phyloP scores from a whole-genome alignment of 2,797 vertebrate species.

The Lepus oiostolus region DNA sequence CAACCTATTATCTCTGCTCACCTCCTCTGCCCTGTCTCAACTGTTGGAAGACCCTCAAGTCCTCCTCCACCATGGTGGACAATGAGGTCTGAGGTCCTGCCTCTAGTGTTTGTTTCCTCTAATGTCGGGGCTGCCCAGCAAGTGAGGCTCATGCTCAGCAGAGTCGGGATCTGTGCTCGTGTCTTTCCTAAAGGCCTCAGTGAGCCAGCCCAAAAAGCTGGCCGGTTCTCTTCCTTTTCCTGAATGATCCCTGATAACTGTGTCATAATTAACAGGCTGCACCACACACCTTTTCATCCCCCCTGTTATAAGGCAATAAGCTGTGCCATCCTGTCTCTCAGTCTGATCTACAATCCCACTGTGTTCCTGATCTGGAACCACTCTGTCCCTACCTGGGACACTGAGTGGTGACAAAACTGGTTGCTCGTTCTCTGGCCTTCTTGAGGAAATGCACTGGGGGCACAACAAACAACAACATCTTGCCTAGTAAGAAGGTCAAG shows the following conservation, averaged over 20 bases:
- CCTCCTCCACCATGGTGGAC: not conserved
- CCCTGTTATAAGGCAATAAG: not conserved
- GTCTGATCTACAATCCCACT: not conserved
- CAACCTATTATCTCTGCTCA: not conserved
- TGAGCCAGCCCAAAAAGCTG: not conserved
- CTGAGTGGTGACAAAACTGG: no score
- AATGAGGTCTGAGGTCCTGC: not conserved
- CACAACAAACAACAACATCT: no score
- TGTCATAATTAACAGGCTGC: not conserved
- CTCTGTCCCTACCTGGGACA: no score
- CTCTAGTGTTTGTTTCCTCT: not conserved
- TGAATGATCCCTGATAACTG: not conserved
- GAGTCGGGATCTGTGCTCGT: no score
- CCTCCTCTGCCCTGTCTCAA: not conserved
- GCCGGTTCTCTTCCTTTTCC: fast-evolving
- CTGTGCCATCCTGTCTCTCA: not conserved
- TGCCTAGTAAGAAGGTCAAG: no score
- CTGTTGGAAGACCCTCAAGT: not conserved
- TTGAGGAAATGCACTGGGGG: no score
- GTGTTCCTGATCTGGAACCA: no score
- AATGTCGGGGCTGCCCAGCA: not conserved
- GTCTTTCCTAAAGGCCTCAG: not conserved
- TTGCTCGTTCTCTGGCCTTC: no score
- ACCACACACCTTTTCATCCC: not conserved
- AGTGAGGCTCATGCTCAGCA: no score